These are phyloP conservation scores for Apis dorsata DNA, from an alignment of 1,140 invertebrate species.

Conservation along the genomic window DNA sequence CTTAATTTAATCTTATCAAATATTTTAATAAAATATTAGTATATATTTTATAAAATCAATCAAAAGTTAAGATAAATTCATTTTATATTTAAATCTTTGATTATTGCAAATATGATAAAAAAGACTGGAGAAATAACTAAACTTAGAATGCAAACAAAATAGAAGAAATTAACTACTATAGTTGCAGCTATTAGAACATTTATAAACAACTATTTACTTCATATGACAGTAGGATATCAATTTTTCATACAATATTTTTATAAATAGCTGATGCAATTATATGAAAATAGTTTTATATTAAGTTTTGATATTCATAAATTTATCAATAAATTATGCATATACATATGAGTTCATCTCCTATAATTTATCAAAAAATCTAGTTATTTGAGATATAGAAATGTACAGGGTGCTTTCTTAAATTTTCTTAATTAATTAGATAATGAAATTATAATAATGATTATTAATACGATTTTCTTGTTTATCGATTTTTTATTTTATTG, in stretches of 20 bases:
- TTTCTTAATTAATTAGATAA: not conserved
- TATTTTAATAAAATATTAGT: not conserved
- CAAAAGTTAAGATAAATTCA: not conserved
- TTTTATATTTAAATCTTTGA: not conserved
- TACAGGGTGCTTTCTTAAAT: not conserved
- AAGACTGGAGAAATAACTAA: not conserved
- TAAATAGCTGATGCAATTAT: not conserved
- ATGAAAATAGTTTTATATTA: not conserved
- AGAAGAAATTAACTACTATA: not conserved
- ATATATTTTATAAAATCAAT: not conserved
- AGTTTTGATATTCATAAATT: not conserved
- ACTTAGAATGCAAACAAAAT: not conserved
- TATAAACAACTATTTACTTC: not conserved
- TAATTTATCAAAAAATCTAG: not conserved
- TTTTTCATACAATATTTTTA: not conserved
- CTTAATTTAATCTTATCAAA: not conserved
- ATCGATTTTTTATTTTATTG: too few relatives aligned
- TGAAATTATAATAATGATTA: not conserved
- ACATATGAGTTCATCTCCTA: not conserved
- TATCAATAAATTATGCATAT: not conserved
- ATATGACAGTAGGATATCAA: not conserved
- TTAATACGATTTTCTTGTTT: not conserved
- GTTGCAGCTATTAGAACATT: not conserved
- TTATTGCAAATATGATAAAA: not conserved
- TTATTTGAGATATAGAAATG: not conserved